phyloP scores from a whole-genome alignment of 2,797 vertebrate species.

The Aeoliscus strigatus region DNA sequence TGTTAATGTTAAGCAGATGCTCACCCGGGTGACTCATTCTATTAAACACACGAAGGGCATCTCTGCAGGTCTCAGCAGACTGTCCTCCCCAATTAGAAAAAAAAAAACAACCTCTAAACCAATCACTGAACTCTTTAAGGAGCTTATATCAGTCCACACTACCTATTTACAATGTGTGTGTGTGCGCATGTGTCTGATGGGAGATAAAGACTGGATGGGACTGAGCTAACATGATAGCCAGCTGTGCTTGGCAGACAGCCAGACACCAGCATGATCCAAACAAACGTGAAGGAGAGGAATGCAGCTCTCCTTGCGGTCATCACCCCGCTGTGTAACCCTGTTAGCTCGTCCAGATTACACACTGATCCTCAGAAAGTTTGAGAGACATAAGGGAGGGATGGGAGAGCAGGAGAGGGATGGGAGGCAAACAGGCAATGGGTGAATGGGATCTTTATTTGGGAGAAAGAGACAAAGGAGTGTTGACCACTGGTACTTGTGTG shows the following conservation, averaged over 20 bases:
- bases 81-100: slow-evolving; percentile 9
- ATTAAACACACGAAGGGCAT: slow-evolving; percentile 40
- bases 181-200: neutral
- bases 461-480: slow-evolving; percentile 45
- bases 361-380: slow-evolving; percentile 55
- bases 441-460: slow-evolving; percentile 67
- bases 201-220: slow-evolving; percentile 11
- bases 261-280: slow-evolving; percentile 51
- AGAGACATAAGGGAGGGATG: too few species aligned
- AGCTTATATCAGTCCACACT: slow-evolving; percentile 43
- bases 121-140: slow-evolving; percentile 43
- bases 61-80: slow-evolving; percentile 23
- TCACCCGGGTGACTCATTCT: slow-evolving; percentile 42
- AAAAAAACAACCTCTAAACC: slow-evolving; percentile 21
- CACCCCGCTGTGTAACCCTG: slow-evolving; percentile 48
- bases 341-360: slow-evolving; percentile 60
- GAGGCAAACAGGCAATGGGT: slow-evolving; percentile 39
- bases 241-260: slow-evolving; percentile 44
- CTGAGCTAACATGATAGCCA: slow-evolving; percentile 33
- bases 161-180: slow-evolving; percentile 41
- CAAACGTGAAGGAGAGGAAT: slow-evolving; percentile 59
- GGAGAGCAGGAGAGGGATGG: slow-evolving; percentile 35
- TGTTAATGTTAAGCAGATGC: slow-evolving; percentile 36
- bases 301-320: slow-evolving; percentile 42
- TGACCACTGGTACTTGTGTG: slow-evolving; percentile 80